These are phyloP conservation scores for Halcyon malimbica DNA, from an alignment of 2,113 vertebrate species.

Conservation along the genomic window DNA sequence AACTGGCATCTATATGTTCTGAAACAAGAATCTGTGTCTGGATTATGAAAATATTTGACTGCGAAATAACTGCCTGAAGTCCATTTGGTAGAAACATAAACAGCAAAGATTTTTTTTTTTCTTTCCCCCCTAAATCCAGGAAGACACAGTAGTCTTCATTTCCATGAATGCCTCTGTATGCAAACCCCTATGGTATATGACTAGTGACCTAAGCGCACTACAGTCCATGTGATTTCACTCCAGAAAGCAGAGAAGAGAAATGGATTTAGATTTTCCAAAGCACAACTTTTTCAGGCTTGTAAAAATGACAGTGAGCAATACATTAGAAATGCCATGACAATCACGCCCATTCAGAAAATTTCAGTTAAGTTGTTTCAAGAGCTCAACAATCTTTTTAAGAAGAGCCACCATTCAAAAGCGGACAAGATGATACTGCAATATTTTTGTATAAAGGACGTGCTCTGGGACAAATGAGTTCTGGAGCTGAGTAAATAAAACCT, in stretches of 20 bases:
- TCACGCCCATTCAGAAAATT: neutral
- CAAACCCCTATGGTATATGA: neutral
- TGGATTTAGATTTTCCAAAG: neutral
- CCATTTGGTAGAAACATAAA: neutral
- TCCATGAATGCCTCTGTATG: neutral
- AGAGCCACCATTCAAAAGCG: neutral
- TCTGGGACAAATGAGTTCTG: neutral
- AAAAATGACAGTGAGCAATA: neutral
- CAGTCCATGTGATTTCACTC: neutral
- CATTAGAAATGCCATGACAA: neutral
- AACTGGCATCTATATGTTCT: neutral
- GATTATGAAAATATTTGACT: neutral
- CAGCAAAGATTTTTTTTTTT: neutral
- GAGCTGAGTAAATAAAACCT: neutral
- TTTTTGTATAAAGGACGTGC: neutral
- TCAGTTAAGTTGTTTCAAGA: neutral
- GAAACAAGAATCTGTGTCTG: neutral
- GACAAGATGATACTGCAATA: neutral
- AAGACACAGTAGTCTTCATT: neutral
- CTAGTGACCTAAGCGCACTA: accelerated
- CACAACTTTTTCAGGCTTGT: neutral
- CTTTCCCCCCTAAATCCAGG: neutral
- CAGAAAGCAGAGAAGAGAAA: neutral
- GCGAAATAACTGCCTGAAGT: neutral
- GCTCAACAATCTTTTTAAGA: neutral